Conservation (phyloP, 2,888 invertebrate species). For the Panzeria rudis region DNA sequence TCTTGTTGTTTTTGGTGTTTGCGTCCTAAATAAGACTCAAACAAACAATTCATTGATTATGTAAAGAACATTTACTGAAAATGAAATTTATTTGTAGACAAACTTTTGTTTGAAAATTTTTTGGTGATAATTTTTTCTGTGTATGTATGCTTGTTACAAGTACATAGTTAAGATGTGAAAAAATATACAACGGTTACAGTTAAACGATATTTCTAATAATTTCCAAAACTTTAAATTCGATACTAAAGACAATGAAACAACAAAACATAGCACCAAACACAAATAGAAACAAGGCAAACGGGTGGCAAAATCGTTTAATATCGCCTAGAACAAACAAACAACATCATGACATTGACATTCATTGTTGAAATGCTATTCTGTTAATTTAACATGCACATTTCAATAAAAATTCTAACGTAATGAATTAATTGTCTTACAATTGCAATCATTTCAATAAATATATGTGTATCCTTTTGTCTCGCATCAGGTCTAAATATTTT, state of each 20-base stretch:
- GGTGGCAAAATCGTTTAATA: neutral
- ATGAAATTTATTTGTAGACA: too few species aligned
- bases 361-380: neutral
- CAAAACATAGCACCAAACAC: neutral
- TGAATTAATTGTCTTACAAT: too few species aligned
- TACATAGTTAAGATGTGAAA: neutral
- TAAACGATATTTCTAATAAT: neutral
- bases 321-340: neutral
- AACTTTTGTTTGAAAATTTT: too few species aligned
- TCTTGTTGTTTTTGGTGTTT: too few species aligned
- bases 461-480: too few species aligned
- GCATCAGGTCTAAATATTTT: too few species aligned
- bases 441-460: too few species aligned
- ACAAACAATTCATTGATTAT: too few species aligned
- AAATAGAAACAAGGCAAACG: slow-evolving; percentile 24
- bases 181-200: neutral
- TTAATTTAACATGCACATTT: slow-evolving; percentile 13
- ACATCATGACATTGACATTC: slow-evolving; percentile 48
- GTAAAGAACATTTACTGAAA: too few species aligned
- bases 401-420: too few species aligned
- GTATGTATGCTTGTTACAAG: neutral
- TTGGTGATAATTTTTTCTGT: too few species aligned
- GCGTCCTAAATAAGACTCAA: too few species aligned
- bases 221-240: neutral
- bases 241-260: neutral